Percentiles rank a stretch among this genome's conserved stretches.
Conservation (phyloP, 2,797 vertebrate genomes). For the Hephaestus fuliginosus region DNA sequence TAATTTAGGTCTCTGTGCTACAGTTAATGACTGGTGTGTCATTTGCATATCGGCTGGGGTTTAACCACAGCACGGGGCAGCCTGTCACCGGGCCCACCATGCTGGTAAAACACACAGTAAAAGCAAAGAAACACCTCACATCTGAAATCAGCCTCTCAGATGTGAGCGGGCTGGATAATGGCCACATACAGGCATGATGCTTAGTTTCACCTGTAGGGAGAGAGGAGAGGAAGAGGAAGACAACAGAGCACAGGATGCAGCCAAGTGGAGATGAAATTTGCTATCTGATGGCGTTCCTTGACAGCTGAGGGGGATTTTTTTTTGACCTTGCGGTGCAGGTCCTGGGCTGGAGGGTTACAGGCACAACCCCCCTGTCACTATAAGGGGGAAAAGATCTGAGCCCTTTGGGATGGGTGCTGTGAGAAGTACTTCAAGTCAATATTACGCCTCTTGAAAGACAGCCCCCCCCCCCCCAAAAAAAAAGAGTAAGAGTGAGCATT, state of each 20-base stretch:
- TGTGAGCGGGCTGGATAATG: slow-evolving; percentile 46
- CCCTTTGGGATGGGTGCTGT: slow-evolving; percentile 55
- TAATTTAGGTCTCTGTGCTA: slow-evolving; percentile 62
- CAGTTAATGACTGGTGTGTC: slow-evolving; percentile 46
- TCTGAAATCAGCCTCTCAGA: slow-evolving; percentile 47
- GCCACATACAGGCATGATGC: slow-evolving; percentile 42
- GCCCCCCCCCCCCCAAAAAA: not conserved
- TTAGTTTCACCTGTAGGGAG: slow-evolving; percentile 71
- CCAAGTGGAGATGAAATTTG: slow-evolving; percentile 50
- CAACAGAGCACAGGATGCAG: slow-evolving; percentile 39
- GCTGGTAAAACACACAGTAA: slow-evolving; percentile 36
- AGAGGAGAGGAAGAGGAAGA: slow-evolving; percentile 6
- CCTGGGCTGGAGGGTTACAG: slow-evolving; percentile 71
- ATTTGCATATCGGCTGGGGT: slow-evolving; percentile 66
- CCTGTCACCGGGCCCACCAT: slow-evolving; percentile 23
- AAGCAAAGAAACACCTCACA: slow-evolving; percentile 22
- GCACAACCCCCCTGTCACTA: slow-evolving; percentile 67
- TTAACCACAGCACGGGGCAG: slow-evolving; percentile 49
- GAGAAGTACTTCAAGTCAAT: slow-evolving; percentile 71
- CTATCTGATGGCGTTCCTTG: slow-evolving; percentile 52
- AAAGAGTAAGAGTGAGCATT: slow-evolving; percentile 38
- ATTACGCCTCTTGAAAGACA: slow-evolving; percentile 53
- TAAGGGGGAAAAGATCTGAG: slow-evolving; percentile 27
- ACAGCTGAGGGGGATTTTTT: slow-evolving; percentile 47
- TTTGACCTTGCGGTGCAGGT: slow-evolving; percentile 84